Evolutionary conservation across 2,888 invertebrate genomes (phyloP).

Genomic region (Entomobrya proxima): DNA sequence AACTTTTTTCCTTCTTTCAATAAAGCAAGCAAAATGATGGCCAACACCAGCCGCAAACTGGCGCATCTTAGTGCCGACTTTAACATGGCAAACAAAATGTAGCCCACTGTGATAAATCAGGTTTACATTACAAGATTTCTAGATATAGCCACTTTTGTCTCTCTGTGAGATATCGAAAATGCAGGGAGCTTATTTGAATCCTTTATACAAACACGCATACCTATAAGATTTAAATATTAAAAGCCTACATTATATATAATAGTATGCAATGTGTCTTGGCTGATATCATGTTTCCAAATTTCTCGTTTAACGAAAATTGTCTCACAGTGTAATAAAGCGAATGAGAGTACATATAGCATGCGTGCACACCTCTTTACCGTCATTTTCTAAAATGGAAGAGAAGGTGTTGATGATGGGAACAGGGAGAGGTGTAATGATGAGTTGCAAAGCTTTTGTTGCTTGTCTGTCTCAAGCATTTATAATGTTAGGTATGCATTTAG

Average conservation of each 20-base stretch:
- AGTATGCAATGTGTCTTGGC: too few species aligned
- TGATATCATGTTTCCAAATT: too few species aligned
- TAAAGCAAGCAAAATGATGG: conserved; percentile 11
- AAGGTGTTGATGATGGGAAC: conserved; percentile 25
- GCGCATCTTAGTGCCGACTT: background rate
- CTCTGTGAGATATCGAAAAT: too few species aligned
- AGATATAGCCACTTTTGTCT: too few species aligned
- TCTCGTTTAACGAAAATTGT: background rate
- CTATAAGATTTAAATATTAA: too few species aligned
- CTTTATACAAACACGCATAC: too few species aligned
- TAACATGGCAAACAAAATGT: too few species aligned
- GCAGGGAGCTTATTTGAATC: too few species aligned
- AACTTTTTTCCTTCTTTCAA: conserved; percentile 1
- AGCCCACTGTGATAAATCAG: too few species aligned
- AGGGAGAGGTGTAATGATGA: conserved; percentile 19
- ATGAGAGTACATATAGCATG: background rate
- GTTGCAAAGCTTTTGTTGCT: conserved; percentile 14
- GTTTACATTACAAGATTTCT: too few species aligned
- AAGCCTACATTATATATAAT: too few species aligned
- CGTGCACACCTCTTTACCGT: background rate
- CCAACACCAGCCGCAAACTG: conserved; percentile 4
- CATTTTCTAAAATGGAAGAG: background rate
- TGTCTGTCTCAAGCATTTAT: background rate
- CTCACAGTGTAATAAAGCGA: background rate
- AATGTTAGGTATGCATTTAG: background rate